phyloP scores from a whole-genome alignment of 2,888 invertebrate species.

The Folsomia manolachei region DNA sequence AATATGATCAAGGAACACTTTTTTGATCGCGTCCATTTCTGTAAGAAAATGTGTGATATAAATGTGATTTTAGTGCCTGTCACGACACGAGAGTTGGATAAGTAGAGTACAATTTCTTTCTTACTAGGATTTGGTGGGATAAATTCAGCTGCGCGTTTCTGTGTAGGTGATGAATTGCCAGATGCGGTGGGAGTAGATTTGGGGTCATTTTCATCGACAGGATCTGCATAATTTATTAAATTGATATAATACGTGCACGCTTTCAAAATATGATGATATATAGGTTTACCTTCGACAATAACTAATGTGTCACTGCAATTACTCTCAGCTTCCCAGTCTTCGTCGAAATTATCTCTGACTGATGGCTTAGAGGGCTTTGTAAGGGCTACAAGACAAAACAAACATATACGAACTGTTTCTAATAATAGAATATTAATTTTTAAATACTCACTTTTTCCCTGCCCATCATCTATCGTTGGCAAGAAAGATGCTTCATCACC shows the following conservation, averaged over 20 bases:
- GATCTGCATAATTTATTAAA: neutral
- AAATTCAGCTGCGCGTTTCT: neutral
- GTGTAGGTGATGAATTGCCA: too few relatives aligned
- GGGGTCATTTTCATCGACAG: neutral
- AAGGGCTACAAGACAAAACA: too few relatives aligned
- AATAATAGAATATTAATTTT: neutral
- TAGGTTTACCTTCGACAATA: neutral
- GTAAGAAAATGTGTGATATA: neutral
- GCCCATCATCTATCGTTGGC: neutral
- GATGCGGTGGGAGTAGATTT: neutral
- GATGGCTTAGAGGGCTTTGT: neutral
- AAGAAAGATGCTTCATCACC: neutral
- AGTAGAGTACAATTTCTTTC: neutral
- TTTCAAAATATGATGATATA: too few relatives aligned
- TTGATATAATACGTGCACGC: neutral
- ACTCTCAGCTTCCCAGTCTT: neutral
- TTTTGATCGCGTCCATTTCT: slow-evolving; percentile 3
- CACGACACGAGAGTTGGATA: neutral
- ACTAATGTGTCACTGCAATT: neutral
- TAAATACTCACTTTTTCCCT: neutral
- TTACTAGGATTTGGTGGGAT: slow-evolving; percentile 1
- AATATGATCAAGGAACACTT: neutral
- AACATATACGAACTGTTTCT: too few relatives aligned
- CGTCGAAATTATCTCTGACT: neutral
- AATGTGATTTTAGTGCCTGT: neutral